phyloP scores from a whole-genome alignment of 2,888 invertebrate species.

The Ormia ochracea region DNA sequence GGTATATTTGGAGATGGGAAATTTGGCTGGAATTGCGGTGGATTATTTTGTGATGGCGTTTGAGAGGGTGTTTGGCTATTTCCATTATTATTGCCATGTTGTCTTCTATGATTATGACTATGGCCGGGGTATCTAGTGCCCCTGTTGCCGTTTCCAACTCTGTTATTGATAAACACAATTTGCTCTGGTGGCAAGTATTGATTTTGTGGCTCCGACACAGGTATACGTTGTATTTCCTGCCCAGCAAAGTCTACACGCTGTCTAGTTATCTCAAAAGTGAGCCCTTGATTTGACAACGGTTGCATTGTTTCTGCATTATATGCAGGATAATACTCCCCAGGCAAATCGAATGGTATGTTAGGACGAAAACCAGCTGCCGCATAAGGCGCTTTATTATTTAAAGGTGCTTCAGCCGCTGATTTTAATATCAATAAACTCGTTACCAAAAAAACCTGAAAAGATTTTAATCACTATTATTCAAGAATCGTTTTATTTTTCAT shows the following conservation, averaged over 20 bases:
- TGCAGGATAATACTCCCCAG: conserved; percentile 68
- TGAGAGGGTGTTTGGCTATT: conserved; percentile 10
- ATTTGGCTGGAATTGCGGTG: conserved; percentile 34
- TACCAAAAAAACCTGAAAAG: conserved; percentile 63
- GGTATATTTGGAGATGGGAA: conserved; percentile 39
- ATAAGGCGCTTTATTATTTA: conserved; percentile 70
- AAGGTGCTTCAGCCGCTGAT: conserved; percentile 66
- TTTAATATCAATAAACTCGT: conserved; percentile 50
- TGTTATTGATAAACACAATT: conserved; percentile 60
- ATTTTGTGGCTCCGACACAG: conserved; percentile 63
- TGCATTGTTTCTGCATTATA: conserved; percentile 47
- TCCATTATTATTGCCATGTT: conserved; percentile 14
- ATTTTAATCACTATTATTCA: no score
- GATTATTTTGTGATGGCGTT: conserved; percentile 13
- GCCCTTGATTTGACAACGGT: conserved; percentile 41
- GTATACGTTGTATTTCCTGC: conserved; percentile 63
- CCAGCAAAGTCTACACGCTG: conserved; percentile 71
- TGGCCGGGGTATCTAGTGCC: conserved; percentile 31
- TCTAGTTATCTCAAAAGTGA: conserved; percentile 68
- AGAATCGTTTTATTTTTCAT: no score
- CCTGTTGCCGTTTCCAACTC: conserved; percentile 46
- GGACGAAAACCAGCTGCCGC: conserved; percentile 77
- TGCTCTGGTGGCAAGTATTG: conserved; percentile 68
- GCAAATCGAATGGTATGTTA: conserved; percentile 73
- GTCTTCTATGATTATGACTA: conserved; percentile 33